These are phyloP conservation scores for Eueides isabella DNA, from an alignment of 1,140 invertebrate species.

Conservation along the genomic window DNA sequence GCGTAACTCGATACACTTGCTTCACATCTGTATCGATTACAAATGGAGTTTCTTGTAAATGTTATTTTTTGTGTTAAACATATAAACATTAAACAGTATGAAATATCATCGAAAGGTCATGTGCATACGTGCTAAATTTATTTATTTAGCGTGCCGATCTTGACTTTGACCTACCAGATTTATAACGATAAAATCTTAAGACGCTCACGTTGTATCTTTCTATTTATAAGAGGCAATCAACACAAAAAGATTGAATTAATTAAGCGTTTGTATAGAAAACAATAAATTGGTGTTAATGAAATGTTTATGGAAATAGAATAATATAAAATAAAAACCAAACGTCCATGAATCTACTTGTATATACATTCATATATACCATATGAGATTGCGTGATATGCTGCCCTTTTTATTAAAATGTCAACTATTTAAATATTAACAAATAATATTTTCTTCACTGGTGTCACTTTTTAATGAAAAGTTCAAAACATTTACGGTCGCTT, in stretches of 20 bases:
- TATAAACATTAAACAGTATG: background rate
- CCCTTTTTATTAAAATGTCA: conserved; percentile 1
- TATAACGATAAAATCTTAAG: conserved; percentile 13
- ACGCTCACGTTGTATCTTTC: background rate
- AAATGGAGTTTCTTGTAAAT: conserved; percentile 10
- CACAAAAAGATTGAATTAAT: background rate
- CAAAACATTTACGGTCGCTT: background rate
- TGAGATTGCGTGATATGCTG: background rate
- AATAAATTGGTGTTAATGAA: background rate
- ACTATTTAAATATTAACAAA: conserved; percentile 10
- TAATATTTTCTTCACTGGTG: background rate
- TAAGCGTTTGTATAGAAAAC: background rate
- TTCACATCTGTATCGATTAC: conserved; percentile 7
- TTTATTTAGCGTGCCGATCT: conserved; percentile 8
- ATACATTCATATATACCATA: too few species aligned
- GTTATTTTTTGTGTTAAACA: conserved; percentile 1
- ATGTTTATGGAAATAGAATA: background rate
- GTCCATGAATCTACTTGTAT: background rate
- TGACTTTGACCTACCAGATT: conserved; percentile 11
- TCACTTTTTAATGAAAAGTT: background rate
- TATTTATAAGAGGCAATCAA: background rate
- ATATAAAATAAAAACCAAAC: background rate
- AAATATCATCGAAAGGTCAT: conserved; percentile 2
- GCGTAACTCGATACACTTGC: background rate
- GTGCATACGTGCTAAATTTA: conserved; percentile 7